A percentile compares a stretch with the other conserved stretches of the same genome.
Conservation (phyloP, 2,113 vertebrate genomes). For the Nycticorax nycticorax region DNA sequence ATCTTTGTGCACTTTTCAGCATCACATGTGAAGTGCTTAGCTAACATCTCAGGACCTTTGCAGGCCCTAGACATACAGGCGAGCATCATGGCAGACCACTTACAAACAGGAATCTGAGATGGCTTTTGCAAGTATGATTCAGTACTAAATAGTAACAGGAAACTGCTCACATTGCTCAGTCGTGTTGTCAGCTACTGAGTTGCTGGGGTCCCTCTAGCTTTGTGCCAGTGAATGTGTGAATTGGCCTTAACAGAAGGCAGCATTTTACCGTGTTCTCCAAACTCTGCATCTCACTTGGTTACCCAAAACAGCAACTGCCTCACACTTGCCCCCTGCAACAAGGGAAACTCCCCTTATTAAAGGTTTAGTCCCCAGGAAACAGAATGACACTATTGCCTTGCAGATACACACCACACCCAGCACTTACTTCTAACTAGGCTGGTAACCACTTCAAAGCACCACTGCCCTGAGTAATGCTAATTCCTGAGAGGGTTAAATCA, state of each 20-base stretch:
- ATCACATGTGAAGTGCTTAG: neutral
- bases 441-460: conserved; percentile 63
- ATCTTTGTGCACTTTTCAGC: neutral
- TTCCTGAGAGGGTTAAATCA: conserved; percentile 47
- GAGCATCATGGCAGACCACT: neutral
- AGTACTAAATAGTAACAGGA: neutral
- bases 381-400: conserved; percentile 19
- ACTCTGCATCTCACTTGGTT: neutral
- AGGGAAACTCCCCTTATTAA: conserved; percentile 46
- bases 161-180: neutral
- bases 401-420: conserved; percentile 24
- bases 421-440: neutral
- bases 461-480: conserved; percentile 1
- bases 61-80: neutral
- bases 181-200: fast-evolving
- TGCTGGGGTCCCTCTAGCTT: neutral
- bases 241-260: neutral
- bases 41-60: neutral
- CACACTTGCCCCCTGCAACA: neutral
- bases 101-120: neutral
- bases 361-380: conserved; percentile 31
- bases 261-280: neutral
- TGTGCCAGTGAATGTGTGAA: neutral
- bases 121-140: neutral
- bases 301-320: neutral